phyloP scores from a whole-genome alignment of 2,113 vertebrate species.

The Saccopteryx leptura region DNA sequence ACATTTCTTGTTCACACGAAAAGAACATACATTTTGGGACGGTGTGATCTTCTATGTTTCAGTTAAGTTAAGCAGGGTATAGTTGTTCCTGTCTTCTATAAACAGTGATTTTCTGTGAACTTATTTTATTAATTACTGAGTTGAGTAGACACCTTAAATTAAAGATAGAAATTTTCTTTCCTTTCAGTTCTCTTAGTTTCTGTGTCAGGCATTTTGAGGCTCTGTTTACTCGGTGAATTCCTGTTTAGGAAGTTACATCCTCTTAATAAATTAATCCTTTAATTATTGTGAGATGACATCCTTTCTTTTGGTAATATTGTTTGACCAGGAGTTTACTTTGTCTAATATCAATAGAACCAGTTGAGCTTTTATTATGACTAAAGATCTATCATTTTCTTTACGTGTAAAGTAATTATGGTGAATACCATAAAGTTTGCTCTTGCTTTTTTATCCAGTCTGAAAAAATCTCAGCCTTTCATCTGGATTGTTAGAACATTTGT shows the following conservation, averaged over 20 bases:
- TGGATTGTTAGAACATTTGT: neutral
- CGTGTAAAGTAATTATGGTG: neutral
- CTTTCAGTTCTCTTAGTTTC: neutral
- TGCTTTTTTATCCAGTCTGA: neutral
- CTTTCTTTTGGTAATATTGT: neutral
- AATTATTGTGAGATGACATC: neutral
- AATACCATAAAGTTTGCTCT: neutral
- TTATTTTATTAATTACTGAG: neutral
- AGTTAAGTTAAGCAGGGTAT: neutral
- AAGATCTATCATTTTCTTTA: constrained; percentile 2
- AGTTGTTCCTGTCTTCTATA: neutral
- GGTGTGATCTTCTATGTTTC: neutral
- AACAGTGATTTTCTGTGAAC: neutral
- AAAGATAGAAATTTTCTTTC: constrained; percentile 7
- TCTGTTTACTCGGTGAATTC: neutral
- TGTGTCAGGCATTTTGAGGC: neutral
- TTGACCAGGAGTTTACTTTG: neutral
- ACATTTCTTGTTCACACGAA: neutral
- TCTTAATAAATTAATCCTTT: neutral
- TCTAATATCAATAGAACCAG: neutral
- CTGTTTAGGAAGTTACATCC: neutral
- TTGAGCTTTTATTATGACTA: neutral
- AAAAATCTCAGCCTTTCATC: neutral
- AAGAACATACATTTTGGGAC: neutral
- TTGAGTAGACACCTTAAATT: neutral